Evolutionary conservation across 1,140 invertebrate species (phyloP).

Genomic region (Achatina immaculata): DNA sequence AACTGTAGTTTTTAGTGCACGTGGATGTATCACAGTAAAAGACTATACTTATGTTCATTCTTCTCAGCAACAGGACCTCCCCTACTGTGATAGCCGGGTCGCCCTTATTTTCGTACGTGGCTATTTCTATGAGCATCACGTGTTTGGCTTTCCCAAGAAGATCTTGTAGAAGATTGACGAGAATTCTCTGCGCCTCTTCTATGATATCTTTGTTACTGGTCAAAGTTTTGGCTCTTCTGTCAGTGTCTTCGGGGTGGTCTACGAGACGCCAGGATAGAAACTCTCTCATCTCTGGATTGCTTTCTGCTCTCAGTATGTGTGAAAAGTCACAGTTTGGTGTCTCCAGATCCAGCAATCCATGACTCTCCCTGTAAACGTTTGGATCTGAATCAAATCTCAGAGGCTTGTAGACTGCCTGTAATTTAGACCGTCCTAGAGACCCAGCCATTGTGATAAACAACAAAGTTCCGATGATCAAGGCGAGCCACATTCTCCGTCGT

Average conservation of each 20-base stretch:
- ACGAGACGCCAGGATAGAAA: slow-evolving; percentile 1
- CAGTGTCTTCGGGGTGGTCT: slow-evolving; percentile 7
- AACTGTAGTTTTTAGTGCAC: slow-evolving; percentile 13
- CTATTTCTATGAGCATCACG: slow-evolving; percentile 45
- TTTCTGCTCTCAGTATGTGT: too few species aligned
- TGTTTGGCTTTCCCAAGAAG: slow-evolving; percentile 19
- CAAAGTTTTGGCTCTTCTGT: slow-evolving; percentile 10
- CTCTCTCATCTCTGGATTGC: slow-evolving; percentile 34
- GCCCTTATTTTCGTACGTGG: slow-evolving; percentile 43
- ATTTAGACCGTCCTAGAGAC: too few species aligned
- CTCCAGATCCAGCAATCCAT: too few species aligned
- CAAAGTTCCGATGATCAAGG: too few species aligned
- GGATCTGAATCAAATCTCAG: too few species aligned
- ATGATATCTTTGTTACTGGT: slow-evolving; percentile 29
- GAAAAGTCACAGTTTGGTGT: too few species aligned
- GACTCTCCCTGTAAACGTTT: too few species aligned
- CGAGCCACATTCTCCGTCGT: neutral
- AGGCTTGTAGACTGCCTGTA: too few species aligned
- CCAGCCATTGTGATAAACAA: too few species aligned
- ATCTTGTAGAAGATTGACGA: slow-evolving; percentile 34
- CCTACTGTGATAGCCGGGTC: slow-evolving; percentile 49
- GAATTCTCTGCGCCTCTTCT: slow-evolving; percentile 41
- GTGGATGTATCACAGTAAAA: slow-evolving; percentile 29
- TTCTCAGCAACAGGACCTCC: slow-evolving; percentile 34
- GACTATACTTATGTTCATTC: slow-evolving; percentile 38